Base-by-base conservation (phyloP, 30 jellyfish, hydroid and myxozoan species). In the Morbakka virulenta region DNA sequence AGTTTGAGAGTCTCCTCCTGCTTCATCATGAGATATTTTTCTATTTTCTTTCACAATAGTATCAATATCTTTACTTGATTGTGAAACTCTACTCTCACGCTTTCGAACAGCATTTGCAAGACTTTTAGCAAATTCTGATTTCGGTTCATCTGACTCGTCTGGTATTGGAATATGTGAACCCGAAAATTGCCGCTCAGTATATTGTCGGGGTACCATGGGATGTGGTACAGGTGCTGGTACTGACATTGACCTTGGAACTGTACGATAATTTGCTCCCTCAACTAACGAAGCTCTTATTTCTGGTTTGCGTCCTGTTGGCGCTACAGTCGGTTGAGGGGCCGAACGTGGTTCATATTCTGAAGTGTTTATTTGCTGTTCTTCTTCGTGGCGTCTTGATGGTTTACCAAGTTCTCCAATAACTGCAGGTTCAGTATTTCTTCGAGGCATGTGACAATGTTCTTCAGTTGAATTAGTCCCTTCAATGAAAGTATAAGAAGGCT, bases 91-190 rank as follows among this genome's bases (percentile, higher is more conserved):
- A 41, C 57, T 41, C 13, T 41, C 17, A 12, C 97, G 87, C 6
- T 94, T 94, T n/a, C 65, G 63, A 28, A 73, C 96, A 28, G 94
- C 97, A 25, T 64, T 48, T 50, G 31, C 78, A 24, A 89, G 47
- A 33, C 74, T 77, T 47, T 68, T 68, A 0, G 93, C 93, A 47
- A 81, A 81, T 34, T 81, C 93, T 51, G 84, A 66, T 2, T 31
- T 34, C n/a, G 85, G 73, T 3, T 81, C 93, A 71, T 68, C 85
- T 9, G 62, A 84, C 32, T 81, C 93, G 13, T 84, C 63, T 1
- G 84, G 70, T 11, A 35, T 20, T 22, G 71, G 34, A 6, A 53
- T 57, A 2, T 36, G 65, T 0, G 14, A 72, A 13, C 74, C 14
- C n/a, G 85, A 61, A 12, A 6, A 6, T 17, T 62, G 70, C 0